Conservation (phyloP, 2,888 invertebrate species). For the Blera fallax region DNA sequence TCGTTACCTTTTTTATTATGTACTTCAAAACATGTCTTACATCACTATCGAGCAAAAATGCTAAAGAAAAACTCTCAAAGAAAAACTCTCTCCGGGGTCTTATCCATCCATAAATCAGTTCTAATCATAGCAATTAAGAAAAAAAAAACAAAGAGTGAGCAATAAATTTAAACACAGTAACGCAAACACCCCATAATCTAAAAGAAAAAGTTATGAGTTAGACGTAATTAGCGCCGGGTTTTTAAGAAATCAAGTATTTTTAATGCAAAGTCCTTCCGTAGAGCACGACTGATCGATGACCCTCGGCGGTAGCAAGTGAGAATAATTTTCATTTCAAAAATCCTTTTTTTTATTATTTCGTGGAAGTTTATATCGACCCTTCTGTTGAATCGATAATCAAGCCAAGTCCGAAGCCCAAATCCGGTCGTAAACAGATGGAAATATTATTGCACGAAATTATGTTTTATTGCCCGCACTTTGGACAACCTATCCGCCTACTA, state of each 20-base stretch:
- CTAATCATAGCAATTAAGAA: not conserved
- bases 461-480: slow-evolving; percentile 59
- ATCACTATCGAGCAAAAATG: not conserved
- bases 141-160: not conserved
- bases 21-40: not conserved
- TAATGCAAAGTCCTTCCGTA: slow-evolving; percentile 23
- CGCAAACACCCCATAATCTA: not conserved
- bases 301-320: slow-evolving; percentile 13
- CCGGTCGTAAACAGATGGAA: slow-evolving; percentile 36
- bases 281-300: slow-evolving; percentile 8
- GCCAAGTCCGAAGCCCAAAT: not conserved
- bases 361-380: slow-evolving; percentile 26
- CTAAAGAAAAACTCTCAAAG: not conserved
- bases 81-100: not conserved
- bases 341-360: slow-evolving; percentile 47
- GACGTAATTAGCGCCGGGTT: slow-evolving; percentile 5
- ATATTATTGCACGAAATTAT: slow-evolving; percentile 59
- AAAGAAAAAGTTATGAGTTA: slow-evolving; percentile 24
- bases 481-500: slow-evolving; percentile 24
- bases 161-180: not conserved
- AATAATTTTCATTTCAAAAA: not conserved
- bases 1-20: too few relatives aligned
- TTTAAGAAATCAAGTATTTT: not conserved
- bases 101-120: not conserved
- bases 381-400: slow-evolving; percentile 36